Percentiles rank a stretch among this genome's conserved stretches.
Evolutionary conservation across 2,113 vertebrate species (phyloP).

Genomic region (Chinchilla lanigera): DNA sequence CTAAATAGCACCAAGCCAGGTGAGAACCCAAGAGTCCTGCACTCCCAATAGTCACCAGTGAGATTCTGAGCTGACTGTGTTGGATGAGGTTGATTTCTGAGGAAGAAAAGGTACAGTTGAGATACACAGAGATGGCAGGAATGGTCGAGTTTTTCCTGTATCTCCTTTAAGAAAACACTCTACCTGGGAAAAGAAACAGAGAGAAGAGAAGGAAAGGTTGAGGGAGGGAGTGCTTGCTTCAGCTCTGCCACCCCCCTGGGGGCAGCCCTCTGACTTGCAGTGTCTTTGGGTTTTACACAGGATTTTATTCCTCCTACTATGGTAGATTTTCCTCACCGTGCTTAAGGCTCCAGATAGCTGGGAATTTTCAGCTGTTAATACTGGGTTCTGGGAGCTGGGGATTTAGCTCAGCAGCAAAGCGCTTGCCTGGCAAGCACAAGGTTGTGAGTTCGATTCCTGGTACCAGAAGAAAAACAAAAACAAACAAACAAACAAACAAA

Average conservation of each 20-base stretch:
- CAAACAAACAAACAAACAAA: too few relatives aligned
- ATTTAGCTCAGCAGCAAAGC: too few relatives aligned
- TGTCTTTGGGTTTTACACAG: neutral
- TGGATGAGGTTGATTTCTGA: neutral
- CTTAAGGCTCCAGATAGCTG: neutral
- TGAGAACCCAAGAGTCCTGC: neutral
- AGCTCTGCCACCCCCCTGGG: neutral
- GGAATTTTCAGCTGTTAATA: neutral
- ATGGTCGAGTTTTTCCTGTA: neutral
- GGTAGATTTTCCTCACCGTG: neutral
- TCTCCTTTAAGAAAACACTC: conserved; percentile 61
- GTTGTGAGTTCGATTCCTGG: too few relatives aligned
- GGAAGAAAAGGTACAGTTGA: neutral
- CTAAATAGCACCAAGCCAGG: neutral
- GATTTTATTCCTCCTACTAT: neutral
- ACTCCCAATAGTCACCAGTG: neutral
- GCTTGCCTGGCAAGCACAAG: too few relatives aligned
- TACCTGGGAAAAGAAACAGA: conserved; percentile 14
- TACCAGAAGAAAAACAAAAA: too few relatives aligned
- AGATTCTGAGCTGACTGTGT: neutral
- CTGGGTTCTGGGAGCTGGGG: too few relatives aligned
- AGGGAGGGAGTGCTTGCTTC: neutral
- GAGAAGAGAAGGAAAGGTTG: neutral
- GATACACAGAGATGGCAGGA: neutral
- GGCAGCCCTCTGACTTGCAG: neutral